Base-by-base conservation (phyloP, 2,888 invertebrate species). In the Drosophila macrospina region DNA sequence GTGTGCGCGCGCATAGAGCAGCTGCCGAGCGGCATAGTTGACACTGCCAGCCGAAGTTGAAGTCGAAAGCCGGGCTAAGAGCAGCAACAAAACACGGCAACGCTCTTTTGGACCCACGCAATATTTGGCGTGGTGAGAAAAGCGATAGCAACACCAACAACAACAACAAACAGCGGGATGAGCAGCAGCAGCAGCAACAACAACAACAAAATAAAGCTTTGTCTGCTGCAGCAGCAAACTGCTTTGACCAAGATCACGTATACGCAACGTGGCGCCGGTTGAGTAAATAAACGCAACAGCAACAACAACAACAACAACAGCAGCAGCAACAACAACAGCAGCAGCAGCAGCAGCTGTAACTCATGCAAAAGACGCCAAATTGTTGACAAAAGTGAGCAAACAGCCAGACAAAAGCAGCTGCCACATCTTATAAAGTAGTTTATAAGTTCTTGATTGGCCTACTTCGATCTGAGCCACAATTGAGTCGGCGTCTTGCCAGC, bases 191-290 rank as follows among this genome's bases (percentile, higher is more conserved):
- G 39, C 32, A 50, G 8, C 32, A 45, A 1, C 20, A 47, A 45
- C n/a, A 41, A 15, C 8, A 20, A 10, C 11, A 55, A 1, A 8
- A 26, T 13, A 47, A 42, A 32, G 34, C 52, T 39, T 50, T 13
- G 50, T n/a, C 24, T 45, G 37, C 37, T 20, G 37, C 39, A 50
- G 26, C 48, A 24, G 54, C 39, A 42, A 20, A 39, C 42, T 52
- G 57, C 39, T 44, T 44, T 20, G 28, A 56, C 42, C 73, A 77
- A 75, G 63, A 75, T 75, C 75, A 71, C 76, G 74, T 71, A 74
- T 74, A 74, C 66, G 74, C 74, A 64, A 55, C 66, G 77, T 76
- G 67, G 56, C 54, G 56, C 60, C 73, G 63, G 55, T 41, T 68
- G 63, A 68, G 56, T 68, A 74, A 73, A 74, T 68, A 63, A 63